Evolutionary conservation across 2,113 vertebrate genomes (phyloP).

Genomic region (Bothrops jararaca): DNA sequence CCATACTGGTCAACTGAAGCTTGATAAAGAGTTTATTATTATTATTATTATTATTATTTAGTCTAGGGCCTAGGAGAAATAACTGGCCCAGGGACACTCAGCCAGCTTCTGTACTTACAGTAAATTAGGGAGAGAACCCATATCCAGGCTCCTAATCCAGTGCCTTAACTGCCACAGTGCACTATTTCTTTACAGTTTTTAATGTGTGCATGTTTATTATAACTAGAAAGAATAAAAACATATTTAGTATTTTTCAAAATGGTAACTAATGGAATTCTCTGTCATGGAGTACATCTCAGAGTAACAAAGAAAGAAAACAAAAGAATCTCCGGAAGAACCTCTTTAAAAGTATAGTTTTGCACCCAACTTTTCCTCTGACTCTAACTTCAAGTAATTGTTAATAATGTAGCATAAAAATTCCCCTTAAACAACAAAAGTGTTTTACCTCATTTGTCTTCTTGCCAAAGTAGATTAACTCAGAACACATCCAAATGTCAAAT

Average conservation of each 20-base stretch:
- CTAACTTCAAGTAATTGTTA: constrained; percentile 12
- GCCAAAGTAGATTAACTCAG: constrained; percentile 32
- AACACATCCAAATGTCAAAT: constrained; percentile 43
- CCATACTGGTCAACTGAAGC: not conserved
- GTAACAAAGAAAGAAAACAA: not conserved
- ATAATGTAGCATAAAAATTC: constrained; percentile 2
- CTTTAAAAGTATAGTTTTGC: not conserved
- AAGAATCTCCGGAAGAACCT: not conserved
- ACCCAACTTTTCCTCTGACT: not conserved
- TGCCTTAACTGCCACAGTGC: not conserved
- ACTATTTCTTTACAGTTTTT: not conserved
- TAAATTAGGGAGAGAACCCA: not conserved
- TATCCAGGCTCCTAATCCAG: not conserved
- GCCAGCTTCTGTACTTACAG: not conserved
- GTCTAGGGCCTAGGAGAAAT: not conserved
- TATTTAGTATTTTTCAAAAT: not conserved
- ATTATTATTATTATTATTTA: not conserved
- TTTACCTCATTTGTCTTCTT: constrained; percentile 47
- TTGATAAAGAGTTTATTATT: not conserved
- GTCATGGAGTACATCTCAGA: not conserved
- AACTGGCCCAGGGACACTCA: not conserved
- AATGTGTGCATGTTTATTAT: not conserved
- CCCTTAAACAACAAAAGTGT: constrained; percentile 25
- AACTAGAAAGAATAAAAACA: not conserved
- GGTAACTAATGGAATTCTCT: not conserved